phyloP scores from a whole-genome alignment of 2,113 vertebrate genomes.

The Loxodonta africana region DNA sequence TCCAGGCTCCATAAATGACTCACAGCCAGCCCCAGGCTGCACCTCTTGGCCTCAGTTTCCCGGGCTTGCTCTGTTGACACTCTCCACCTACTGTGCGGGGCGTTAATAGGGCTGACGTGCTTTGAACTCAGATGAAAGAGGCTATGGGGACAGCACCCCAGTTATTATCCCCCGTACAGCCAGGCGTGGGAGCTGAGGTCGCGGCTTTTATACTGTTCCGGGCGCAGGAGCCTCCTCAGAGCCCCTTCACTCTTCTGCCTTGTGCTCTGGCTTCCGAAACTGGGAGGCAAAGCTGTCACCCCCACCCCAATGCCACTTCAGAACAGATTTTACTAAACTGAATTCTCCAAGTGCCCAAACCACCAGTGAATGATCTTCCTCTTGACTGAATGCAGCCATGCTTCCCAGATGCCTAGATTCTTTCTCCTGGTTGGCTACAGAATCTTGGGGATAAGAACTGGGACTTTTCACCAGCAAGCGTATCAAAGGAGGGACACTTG shows the following conservation, averaged over 20 bases:
- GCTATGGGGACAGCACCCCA: conserved; percentile 51
- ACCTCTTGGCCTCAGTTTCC: conserved; percentile 77
- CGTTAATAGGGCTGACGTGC: conserved; percentile 72
- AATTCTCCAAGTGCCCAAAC: not conserved
- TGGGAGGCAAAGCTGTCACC: not conserved
- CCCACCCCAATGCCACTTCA: not conserved
- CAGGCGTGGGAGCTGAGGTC: conserved; percentile 66
- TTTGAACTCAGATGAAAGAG: conserved; percentile 84
- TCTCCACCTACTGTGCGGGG: conserved; percentile 59
- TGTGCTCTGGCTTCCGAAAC: not conserved
- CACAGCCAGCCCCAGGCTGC: conserved; percentile 38
- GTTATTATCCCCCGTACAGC: conserved; percentile 66
- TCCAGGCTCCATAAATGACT: conserved; percentile 62
- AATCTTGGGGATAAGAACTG: not conserved
- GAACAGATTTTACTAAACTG: not conserved
- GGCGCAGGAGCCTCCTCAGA: not conserved
- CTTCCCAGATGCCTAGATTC: not conserved
- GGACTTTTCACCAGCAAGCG: not conserved
- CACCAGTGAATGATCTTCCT: not conserved
- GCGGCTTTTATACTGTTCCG: conserved; percentile 26
- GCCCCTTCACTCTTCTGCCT: not conserved
- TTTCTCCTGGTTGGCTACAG: not conserved
- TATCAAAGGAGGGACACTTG: not conserved
- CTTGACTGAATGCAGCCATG: not conserved
- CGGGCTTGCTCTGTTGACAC: conserved; percentile 59